phyloP scores from a whole-genome alignment of 2,797 vertebrate species.

The Chromis chromis region DNA sequence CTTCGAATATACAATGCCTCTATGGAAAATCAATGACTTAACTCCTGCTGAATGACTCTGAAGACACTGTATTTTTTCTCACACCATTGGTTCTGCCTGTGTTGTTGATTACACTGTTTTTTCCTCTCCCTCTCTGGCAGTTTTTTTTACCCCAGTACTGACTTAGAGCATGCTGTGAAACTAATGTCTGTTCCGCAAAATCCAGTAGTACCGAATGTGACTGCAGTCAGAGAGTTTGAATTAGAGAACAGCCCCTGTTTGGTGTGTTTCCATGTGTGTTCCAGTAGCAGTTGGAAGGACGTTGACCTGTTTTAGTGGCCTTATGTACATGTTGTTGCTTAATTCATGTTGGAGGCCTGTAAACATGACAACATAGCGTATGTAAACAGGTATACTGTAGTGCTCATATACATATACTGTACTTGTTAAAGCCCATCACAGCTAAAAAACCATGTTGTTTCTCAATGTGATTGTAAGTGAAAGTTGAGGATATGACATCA shows the following conservation, averaged over 20 bases:
- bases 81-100: constrained; percentile 28
- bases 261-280: constrained; percentile 21
- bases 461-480: constrained; percentile 69
- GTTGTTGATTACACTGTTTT: constrained; percentile 32
- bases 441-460: constrained; percentile 54
- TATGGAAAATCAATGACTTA: constrained; percentile 29
- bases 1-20: constrained; percentile 27
- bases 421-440: constrained; percentile 24
- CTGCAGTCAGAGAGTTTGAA: constrained; percentile 21
- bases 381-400: not conserved
- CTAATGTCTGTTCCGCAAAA: constrained; percentile 37
- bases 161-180: constrained; percentile 40
- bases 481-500: constrained; percentile 81
- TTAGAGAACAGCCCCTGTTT: constrained; percentile 20
- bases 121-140: not conserved
- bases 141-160: constrained; percentile 34
- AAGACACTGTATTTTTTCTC: constrained; percentile 36
- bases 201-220: constrained; percentile 37
- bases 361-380: constrained; percentile 11
- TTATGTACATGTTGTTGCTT: constrained; percentile 30
- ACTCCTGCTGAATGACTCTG: constrained; percentile 35
- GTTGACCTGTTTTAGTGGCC: constrained; percentile 39
- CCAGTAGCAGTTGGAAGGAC: constrained; percentile 24
- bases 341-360: constrained; percentile 24
- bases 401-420: not conserved